Percentiles rank a stretch among this genome's conserved stretches.
phyloP scores from a whole-genome alignment of 1,140 invertebrate genomes.

The Neuroterus valhalla region DNA sequence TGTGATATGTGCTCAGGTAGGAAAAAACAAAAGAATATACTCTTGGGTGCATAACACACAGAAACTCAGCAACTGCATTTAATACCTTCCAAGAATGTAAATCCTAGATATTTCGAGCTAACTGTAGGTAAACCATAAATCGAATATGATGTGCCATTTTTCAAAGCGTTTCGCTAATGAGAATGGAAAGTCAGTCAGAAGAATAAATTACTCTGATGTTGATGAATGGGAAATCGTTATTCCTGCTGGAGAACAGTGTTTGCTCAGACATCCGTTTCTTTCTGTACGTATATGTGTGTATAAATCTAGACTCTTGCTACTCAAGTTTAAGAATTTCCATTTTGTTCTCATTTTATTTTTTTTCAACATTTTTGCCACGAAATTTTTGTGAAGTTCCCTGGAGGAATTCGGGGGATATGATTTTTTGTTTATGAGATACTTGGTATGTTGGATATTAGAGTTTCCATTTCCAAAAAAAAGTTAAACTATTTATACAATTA shows the following conservation, averaged over 20 bases:
- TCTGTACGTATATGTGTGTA: not conserved
- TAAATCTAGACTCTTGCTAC: not conserved
- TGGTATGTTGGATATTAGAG: too few species aligned
- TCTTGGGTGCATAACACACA: too few species aligned
- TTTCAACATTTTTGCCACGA: not conserved
- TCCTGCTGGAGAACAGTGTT: not conserved
- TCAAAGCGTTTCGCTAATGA: conserved; percentile 13
- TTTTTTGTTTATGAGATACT: too few species aligned
- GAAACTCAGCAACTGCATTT: too few species aligned
- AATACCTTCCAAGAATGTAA: not conserved
- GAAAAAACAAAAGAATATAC: too few species aligned
- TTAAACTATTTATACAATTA: too few species aligned
- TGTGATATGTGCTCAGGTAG: too few species aligned
- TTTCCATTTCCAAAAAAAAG: too few species aligned
- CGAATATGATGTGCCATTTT: conserved; percentile 17
- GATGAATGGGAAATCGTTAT: conserved; percentile 21
- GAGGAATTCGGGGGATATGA: too few species aligned
- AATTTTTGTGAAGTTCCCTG: too few species aligned
- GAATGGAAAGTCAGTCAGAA: conserved; percentile 23
- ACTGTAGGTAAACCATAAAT: not conserved
- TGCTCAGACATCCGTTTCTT: not conserved
- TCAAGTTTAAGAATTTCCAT: not conserved
- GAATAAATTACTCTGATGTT: conserved; percentile 13
- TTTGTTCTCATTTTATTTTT: not conserved
- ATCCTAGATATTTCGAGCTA: not conserved